Percentiles rank a stretch among this genome's conserved stretches.
These are phyloP conservation scores for Gila orcuttii DNA, from an alignment of 2,113 vertebrate genomes.

Conservation along the genomic window DNA sequence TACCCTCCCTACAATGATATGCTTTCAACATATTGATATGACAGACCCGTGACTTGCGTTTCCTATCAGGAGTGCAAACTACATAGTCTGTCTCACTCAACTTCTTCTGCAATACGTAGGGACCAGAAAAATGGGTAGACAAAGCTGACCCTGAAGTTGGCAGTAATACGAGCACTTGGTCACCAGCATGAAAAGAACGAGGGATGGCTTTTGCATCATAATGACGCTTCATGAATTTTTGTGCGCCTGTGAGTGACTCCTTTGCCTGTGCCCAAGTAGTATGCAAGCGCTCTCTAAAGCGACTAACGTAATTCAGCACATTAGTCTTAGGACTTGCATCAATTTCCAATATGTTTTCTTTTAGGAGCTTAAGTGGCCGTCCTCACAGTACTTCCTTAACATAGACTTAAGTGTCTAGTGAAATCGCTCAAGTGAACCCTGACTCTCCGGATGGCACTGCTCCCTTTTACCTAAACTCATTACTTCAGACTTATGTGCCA, in stretches of 20 bases:
- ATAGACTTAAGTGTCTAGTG: too few relatives aligned
- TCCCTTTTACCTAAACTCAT: too few relatives aligned
- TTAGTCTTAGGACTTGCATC: not conserved
- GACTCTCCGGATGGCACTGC: too few relatives aligned
- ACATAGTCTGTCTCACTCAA: not conserved
- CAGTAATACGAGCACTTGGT: not conserved
- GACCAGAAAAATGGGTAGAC: not conserved
- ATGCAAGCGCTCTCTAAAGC: too few relatives aligned
- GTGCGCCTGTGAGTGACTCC: too few relatives aligned
- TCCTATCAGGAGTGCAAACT: not conserved
- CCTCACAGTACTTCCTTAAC: too few relatives aligned
- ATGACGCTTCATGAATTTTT: too few relatives aligned
- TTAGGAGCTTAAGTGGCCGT: not conserved
- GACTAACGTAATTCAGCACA: not conserved
- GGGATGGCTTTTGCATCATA: not conserved
- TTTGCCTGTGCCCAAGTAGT: too few relatives aligned
- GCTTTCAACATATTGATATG: constrained; percentile 2
- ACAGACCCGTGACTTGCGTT: not conserved
- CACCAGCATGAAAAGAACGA: not conserved
- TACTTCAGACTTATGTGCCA: too few relatives aligned
- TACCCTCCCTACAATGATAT: not conserved
- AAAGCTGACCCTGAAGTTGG: not conserved
- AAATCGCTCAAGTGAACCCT: too few relatives aligned
- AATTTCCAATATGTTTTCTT: not conserved
- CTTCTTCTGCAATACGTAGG: not conserved